Evolutionary conservation across 2,888 invertebrate genomes (phyloP).

Genomic region (Euphydryas editha): DNA sequence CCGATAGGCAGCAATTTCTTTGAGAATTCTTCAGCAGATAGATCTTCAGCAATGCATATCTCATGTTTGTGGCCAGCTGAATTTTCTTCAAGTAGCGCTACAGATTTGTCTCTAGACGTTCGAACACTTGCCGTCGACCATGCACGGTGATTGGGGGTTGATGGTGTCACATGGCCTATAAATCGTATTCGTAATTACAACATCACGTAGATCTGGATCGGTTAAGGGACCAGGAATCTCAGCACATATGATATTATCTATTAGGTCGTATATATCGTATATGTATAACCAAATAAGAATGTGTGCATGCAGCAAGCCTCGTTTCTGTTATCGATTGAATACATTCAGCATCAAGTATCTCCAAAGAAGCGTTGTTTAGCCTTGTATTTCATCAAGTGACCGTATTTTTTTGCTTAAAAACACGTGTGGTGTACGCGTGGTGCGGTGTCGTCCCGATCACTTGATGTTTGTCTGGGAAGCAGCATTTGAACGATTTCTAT

Average conservation of each 20-base stretch:
- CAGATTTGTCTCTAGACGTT: constrained; percentile 55
- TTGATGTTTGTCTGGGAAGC: constrained; percentile 32
- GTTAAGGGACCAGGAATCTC: not conserved
- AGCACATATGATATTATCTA: too few species aligned
- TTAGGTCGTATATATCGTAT: too few species aligned
- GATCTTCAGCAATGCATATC: constrained; percentile 42
- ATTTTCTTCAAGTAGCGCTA: constrained; percentile 46
- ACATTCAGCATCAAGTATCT: constrained; percentile 44
- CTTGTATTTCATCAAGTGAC: constrained; percentile 9
- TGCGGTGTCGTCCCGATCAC: constrained; percentile 34
- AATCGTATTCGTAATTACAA: not conserved
- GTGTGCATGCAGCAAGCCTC: constrained; percentile 23
- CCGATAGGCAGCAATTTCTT: constrained; percentile 43
- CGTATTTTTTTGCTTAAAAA: constrained; percentile 28
- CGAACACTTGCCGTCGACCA: constrained; percentile 44
- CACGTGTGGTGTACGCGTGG: constrained; percentile 20
- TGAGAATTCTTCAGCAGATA: constrained; percentile 41
- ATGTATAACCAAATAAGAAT: constrained; percentile 10
- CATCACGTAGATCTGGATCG: constrained; percentile 10
- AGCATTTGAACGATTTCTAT: constrained; percentile 9
- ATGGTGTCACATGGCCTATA: constrained; percentile 29
- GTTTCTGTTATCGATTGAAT: constrained; percentile 31
- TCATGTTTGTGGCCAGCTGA: constrained; percentile 41
- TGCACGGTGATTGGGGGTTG: constrained; percentile 43
- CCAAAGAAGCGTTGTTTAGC: constrained; percentile 44